phyloP scores from a whole-genome alignment of 2,113 vertebrate genomes.

The Paraplagusia blochii region DNA sequence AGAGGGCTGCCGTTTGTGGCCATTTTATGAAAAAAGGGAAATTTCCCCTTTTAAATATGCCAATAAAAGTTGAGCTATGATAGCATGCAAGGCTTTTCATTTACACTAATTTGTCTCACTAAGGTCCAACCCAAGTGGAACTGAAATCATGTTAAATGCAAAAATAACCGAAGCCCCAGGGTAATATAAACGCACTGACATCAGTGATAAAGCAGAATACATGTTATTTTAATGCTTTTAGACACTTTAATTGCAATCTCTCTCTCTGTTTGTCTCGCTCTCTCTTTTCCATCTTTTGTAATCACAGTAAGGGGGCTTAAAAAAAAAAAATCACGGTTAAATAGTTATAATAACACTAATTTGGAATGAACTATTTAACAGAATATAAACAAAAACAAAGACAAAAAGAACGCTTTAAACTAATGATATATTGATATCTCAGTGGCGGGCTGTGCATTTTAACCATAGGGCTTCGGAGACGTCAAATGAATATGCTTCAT shows the following conservation, averaged over 20 bases:
- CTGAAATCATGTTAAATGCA: slow-evolving; percentile 27
- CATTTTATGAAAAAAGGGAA: slow-evolving; percentile 3
- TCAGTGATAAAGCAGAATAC: slow-evolving; percentile 17
- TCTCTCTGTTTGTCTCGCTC: slow-evolving; percentile 6
- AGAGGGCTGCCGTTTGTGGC: slow-evolving; percentile 3
- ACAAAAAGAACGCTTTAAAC: too few species aligned
- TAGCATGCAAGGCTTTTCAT: slow-evolving; percentile 25
- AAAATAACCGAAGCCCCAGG: slow-evolving; percentile 39
- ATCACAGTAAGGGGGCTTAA: not conserved
- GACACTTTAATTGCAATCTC: slow-evolving; percentile 48
- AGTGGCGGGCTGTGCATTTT: too few species aligned
- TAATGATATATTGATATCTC: too few species aligned
- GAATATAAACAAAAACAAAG: too few species aligned
- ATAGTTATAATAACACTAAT: too few species aligned
- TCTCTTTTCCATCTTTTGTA: slow-evolving; percentile 23
- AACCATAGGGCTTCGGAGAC: too few species aligned
- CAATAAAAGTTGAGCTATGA: slow-evolving; percentile 4
- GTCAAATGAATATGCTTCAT: too few species aligned
- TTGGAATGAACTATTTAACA: too few species aligned
- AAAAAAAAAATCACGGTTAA: too few species aligned
- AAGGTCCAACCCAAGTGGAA: slow-evolving; percentile 25
- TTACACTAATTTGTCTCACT: slow-evolving; percentile 35
- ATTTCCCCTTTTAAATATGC: slow-evolving; percentile 12
- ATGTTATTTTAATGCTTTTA: slow-evolving; percentile 49
- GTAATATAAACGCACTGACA: slow-evolving; percentile 46